Base-by-base conservation (phyloP, 1,140 invertebrate species). In the Amphibalanus amphitrite region DNA sequence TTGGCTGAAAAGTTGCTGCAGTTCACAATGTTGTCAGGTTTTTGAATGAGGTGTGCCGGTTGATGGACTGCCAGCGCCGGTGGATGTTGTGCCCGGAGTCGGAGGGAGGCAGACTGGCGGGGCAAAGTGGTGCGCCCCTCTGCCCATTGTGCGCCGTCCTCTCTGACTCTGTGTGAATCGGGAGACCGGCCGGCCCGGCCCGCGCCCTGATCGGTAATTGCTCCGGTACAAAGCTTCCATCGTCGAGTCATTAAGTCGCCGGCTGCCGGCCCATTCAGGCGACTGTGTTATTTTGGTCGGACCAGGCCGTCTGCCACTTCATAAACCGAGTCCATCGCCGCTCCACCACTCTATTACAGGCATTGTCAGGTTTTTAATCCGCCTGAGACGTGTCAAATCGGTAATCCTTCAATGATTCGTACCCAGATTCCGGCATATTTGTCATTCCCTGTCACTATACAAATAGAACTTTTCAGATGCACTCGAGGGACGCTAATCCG, bases 361-460 rank as follows among this genome's bases (percentile, higher is more conserved):
- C 47, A 59, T 59, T 59, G 47, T 59, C 47, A 59, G 47, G 13
- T 59, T 59, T 59, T 17, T 59, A 23, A 59, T 59, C 47, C 47
- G 13, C 47, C 47, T 17, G 33, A 38, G 33, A 38, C 33, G 33
- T 38, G 33, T 38, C 4, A 38, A 15, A 59, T 59, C 47, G 47
- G 13, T 59, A 59, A 59, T 59, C 47, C 20, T 20, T 20, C 47
- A 59, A 20, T 59, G 47, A 13, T 59, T 59, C 47, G 13, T 59
- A 13, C 20, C 10, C 47, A 59, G 47, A 59, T 59, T 59, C 20
- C 47, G 13, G 47, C 47, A 59, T 59, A 59, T 6, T 59, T 59
- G 47, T 59, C 47, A 59, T 59, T 59, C 47, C 47, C 47, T 59
- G 47, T 59, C 47, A 59, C 47, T 59, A 59, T 59, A 59, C 47